phyloP scores from a whole-genome alignment of 2,888 invertebrate species.

The Athripsodes cinereus region DNA sequence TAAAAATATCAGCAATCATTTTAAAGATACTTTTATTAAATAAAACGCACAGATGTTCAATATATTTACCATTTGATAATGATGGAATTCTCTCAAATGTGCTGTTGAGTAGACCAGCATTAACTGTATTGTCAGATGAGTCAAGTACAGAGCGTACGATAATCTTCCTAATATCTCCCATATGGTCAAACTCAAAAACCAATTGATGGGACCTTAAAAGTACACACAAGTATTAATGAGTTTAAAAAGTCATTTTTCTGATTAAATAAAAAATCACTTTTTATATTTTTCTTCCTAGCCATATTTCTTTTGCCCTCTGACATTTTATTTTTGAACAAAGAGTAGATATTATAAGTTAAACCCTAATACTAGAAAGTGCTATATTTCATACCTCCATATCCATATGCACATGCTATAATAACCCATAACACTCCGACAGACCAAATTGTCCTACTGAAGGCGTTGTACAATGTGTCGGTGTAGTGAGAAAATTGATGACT shows the following conservation, averaged over 20 bases:
- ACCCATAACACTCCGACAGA: conserved; percentile 15
- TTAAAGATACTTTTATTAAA: too few species aligned
- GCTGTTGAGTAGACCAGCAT: not conserved
- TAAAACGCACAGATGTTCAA: too few species aligned
- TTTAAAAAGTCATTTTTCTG: not conserved
- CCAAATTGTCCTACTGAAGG: conserved; percentile 16
- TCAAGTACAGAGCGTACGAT: conserved; percentile 50
- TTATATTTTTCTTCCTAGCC: not conserved
- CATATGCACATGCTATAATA: conserved; percentile 16
- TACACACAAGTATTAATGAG: not conserved
- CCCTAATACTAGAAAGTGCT: not conserved
- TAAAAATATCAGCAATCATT: too few species aligned
- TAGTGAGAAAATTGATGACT: not conserved
- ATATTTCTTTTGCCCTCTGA: not conserved
- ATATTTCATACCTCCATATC: conserved; percentile 21
- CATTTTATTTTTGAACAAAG: not conserved
- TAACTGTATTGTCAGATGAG: conserved; percentile 39
- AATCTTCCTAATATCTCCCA: conserved; percentile 50
- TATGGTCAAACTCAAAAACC: conserved; percentile 44
- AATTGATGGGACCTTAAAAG: conserved; percentile 43
- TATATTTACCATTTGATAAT: not conserved
- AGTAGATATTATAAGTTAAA: not conserved
- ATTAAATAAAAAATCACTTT: not conserved
- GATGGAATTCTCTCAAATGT: not conserved
- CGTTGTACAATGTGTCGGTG: conserved; percentile 12